These are phyloP conservation scores for Meteorus sp. DNA, from an alignment of 1,140 invertebrate species.

Conservation along the genomic window DNA sequence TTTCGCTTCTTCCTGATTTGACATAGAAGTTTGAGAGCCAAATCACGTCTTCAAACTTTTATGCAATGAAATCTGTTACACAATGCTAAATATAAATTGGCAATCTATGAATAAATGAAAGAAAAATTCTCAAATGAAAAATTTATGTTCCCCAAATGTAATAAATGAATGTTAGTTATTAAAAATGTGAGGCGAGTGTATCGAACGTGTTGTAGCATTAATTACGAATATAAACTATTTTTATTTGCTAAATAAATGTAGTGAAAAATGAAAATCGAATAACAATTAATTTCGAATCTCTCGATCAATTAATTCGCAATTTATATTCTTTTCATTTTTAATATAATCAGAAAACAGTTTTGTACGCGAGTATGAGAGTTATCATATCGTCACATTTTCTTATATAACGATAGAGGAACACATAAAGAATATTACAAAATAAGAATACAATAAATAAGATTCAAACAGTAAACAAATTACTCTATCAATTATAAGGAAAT, in stretches of 20 bases:
- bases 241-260: conserved; percentile 17
- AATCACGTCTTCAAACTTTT: too few species aligned
- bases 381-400: conserved; percentile 55
- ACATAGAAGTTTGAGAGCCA: too few species aligned
- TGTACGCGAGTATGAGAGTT: conserved; percentile 43
- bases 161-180: too few species aligned
- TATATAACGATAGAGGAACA: conserved; percentile 40
- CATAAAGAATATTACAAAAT: conserved; percentile 22
- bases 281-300: background rate
- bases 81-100: too few species aligned
- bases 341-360: conserved; percentile 30
- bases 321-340: background rate
- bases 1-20: too few species aligned
- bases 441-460: conserved; percentile 34
- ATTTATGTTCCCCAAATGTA: too few species aligned
- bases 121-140: too few species aligned
- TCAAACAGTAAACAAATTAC: conserved; percentile 19
- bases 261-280: conserved; percentile 6
- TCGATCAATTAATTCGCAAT: background rate
- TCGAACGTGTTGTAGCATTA: background rate
- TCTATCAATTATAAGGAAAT: conserved; percentile 16
- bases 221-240: background rate
- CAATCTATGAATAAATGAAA: too few species aligned
- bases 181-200: background rate
- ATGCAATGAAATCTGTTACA: too few species aligned